phyloP scores from a whole-genome alignment of 2,797 vertebrate species.

The Pseudochirops cupreus region DNA sequence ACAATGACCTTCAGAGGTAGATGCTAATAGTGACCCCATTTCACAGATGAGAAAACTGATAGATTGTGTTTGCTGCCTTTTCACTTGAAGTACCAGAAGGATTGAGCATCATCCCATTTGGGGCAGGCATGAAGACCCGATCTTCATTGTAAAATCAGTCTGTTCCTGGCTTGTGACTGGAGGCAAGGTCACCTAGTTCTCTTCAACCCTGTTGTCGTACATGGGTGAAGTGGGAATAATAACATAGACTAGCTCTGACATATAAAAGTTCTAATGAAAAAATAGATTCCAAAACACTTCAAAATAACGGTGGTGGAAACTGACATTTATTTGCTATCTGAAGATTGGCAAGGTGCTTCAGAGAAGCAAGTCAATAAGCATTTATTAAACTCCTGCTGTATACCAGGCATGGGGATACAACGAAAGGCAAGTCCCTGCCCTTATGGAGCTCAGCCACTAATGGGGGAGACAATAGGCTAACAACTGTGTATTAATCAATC shows the following conservation, averaged over 20 bases:
- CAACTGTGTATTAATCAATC: not conserved
- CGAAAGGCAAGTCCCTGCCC: not conserved
- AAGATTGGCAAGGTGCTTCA: not conserved
- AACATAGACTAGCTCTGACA: not conserved
- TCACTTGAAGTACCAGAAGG: not conserved
- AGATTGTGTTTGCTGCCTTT: not conserved
- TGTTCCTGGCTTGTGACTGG: not conserved
- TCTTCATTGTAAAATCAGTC: not conserved
- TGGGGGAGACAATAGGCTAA: not conserved
- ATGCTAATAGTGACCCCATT: not conserved
- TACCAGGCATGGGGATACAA: not conserved
- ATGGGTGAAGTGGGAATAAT: not conserved
- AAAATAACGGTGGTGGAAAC: not conserved
- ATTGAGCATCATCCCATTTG: not conserved
- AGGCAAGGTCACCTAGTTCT: not conserved
- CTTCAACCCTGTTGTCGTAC: not conserved
- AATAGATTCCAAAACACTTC: not conserved
- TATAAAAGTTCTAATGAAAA: not conserved
- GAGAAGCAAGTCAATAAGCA: not conserved
- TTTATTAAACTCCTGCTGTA: not conserved
- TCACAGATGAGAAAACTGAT: not conserved
- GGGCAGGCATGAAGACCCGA: not conserved
- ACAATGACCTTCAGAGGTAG: not conserved
- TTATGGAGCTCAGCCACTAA: not conserved
- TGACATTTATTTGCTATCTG: not conserved